These are phyloP conservation scores for Protobothrops mucrosquamatus DNA, from an alignment of 2,113 vertebrate genomes.

Conservation along the genomic window DNA sequence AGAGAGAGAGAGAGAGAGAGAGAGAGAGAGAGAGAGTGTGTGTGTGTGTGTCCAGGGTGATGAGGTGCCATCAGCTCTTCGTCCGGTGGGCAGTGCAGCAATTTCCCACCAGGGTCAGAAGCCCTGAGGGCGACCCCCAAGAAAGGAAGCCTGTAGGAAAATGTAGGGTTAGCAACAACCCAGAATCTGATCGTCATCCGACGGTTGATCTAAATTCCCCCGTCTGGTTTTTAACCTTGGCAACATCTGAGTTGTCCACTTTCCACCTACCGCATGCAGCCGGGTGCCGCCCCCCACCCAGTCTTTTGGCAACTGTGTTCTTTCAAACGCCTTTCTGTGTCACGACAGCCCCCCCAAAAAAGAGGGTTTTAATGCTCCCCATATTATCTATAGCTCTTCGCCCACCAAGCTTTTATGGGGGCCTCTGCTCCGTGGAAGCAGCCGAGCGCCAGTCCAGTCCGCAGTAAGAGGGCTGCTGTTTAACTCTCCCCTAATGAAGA, in stretches of 20 bases:
- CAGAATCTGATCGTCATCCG: background rate
- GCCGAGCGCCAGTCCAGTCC: background rate
- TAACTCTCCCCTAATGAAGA: background rate
- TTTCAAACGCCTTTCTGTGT: background rate
- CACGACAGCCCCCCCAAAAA: background rate
- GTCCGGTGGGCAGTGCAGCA: background rate
- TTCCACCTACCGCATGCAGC: background rate
- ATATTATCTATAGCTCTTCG: too few species aligned
- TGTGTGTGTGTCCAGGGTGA: too few species aligned
- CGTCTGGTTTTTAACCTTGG: background rate
- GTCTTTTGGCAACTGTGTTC: background rate
- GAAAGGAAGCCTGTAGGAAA: background rate
- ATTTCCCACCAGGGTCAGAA: background rate
- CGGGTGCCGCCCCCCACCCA: background rate
- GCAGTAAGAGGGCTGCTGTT: background rate
- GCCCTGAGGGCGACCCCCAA: background rate
- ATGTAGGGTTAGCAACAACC: background rate
- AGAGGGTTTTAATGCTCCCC: background rate
- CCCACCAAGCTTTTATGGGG: rapidly evolving
- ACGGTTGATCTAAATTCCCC: background rate
- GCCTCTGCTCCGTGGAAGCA: background rate
- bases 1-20: too few species aligned
- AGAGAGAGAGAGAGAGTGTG: too few species aligned
- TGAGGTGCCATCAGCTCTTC: too few species aligned
- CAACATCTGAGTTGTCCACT: too few species aligned